Percentiles rank a stretch among this genome's conserved stretches.
phyloP scores from a whole-genome alignment of 2,888 invertebrate genomes.

The Plusia festucae region DNA sequence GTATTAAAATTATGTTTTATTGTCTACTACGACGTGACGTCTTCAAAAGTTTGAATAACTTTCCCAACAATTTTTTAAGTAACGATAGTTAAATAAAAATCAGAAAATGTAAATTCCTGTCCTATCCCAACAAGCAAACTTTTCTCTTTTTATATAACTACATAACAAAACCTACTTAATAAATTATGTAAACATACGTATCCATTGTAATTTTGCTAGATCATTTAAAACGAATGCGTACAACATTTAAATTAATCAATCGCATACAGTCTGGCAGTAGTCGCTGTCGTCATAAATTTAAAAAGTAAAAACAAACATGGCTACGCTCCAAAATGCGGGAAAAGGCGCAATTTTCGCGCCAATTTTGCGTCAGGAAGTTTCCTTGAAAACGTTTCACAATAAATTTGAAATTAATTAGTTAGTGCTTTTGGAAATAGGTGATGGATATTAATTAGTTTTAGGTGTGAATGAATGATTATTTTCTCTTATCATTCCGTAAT shows the following conservation, averaged over 20 bases:
- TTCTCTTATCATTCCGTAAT: too few species aligned
- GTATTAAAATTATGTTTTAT: too few species aligned
- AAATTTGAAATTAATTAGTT: constrained; percentile 37
- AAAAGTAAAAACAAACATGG: constrained; percentile 57
- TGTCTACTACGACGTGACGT: too few species aligned
- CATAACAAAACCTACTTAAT: too few species aligned
- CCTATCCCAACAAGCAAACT: too few species aligned
- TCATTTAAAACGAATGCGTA: not conserved
- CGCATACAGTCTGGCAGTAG: constrained; percentile 21
- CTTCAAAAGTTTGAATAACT: too few species aligned
- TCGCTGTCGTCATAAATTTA: constrained; percentile 27
- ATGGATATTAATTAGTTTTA: not conserved
- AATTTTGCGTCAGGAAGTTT: constrained; percentile 49
- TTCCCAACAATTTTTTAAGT: too few species aligned
- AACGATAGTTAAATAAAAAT: too few species aligned
- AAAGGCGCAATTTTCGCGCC: constrained; percentile 45
- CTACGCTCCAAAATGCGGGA: constrained; percentile 45
- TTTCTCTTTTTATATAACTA: too few species aligned
- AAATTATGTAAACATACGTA: not conserved
- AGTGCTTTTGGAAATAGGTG: constrained; percentile 11
- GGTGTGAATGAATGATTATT: not conserved
- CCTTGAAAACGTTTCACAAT: constrained; percentile 49
- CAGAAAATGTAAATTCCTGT: too few species aligned
- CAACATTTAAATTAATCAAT: constrained; percentile 8
- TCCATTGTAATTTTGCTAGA: not conserved